phyloP scores from a whole-genome alignment of 2,888 invertebrate species.

The Latrodectus hesperus region DNA sequence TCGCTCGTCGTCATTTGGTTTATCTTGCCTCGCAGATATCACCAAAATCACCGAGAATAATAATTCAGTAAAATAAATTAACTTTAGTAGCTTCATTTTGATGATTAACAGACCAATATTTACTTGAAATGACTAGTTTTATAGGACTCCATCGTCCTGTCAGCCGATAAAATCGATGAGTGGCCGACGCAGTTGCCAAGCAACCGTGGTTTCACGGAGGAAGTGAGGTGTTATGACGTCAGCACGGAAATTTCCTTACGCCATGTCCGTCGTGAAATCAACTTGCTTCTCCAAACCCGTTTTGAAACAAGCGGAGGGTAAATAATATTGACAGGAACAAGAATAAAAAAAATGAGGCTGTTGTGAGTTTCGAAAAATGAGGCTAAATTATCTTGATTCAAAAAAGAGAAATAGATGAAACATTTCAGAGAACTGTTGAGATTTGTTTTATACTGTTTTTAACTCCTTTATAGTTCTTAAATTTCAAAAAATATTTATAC shows the following conservation, averaged over 20 bases:
- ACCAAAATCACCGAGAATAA: neutral
- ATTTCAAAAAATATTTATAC: no score
- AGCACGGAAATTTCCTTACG: conserved; percentile 41
- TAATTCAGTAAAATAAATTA: neutral
- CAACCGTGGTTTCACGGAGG: conserved; percentile 45
- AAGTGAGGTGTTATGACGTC: conserved; percentile 35
- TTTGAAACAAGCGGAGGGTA: neutral
- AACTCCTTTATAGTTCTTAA: no score
- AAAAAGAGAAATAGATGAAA: no score
- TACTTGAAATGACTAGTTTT: conserved; percentile 29
- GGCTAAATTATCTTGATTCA: no score
- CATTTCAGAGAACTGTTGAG: no score
- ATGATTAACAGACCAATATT: neutral
- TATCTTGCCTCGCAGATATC: neutral
- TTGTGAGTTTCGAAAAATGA: no score
- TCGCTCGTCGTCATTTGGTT: neutral
- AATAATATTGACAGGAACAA: neutral
- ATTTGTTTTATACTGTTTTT: no score
- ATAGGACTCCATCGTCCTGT: conserved; percentile 7
- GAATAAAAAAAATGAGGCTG: no score
- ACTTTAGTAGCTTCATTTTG: conserved; percentile 23
- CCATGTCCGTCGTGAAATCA: conserved; percentile 40
- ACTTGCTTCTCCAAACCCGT: neutral
- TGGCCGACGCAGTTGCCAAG: conserved; percentile 60
- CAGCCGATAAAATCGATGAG: conserved; percentile 42